Percentiles rank a stretch among this genome's conserved stretches.
Evolutionary conservation across 2,888 invertebrate genomes (phyloP).

Genomic region (Folsomia manolachei): DNA sequence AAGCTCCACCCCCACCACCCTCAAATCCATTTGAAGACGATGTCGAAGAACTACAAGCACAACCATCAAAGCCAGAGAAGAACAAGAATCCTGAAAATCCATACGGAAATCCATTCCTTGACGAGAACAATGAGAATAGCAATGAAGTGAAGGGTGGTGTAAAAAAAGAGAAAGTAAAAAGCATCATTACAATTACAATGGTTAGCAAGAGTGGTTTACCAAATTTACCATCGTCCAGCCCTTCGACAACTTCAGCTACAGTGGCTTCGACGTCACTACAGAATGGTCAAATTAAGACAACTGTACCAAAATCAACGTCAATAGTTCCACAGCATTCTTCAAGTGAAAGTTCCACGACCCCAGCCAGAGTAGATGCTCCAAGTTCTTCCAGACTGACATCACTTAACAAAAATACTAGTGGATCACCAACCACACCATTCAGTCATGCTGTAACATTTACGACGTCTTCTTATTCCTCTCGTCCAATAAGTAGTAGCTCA

Average conservation of each 20-base stretch:
- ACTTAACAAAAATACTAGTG: too few relatives aligned
- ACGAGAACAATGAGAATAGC: not conserved
- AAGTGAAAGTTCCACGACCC: not conserved
- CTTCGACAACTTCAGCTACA: too few relatives aligned
- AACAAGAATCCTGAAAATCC: conserved; percentile 8
- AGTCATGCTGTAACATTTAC: not conserved
- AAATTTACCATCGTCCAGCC: too few relatives aligned
- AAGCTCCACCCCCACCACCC: conserved; percentile 47
- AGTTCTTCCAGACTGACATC: too few relatives aligned
- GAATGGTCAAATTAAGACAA: too few relatives aligned
- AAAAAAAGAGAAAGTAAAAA: too few relatives aligned
- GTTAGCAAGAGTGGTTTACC: too few relatives aligned
- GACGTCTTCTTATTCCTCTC: not conserved
- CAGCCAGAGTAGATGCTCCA: not conserved
- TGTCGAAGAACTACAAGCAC: conserved; percentile 17
- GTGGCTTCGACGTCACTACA: too few relatives aligned
- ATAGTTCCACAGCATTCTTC: too few relatives aligned
- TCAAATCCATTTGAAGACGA: conserved; percentile 49
- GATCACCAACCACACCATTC: too few relatives aligned
- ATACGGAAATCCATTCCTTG: conserved; percentile 3
- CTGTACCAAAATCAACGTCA: too few relatives aligned
- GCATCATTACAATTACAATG: too few relatives aligned
- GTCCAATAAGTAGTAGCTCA: not conserved
- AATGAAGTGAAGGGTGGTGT: not conserved
- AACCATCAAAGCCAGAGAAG: not conserved